These are phyloP conservation scores for Camelus dromedarius DNA, from an alignment of 2,113 vertebrate species.

Conservation along the genomic window DNA sequence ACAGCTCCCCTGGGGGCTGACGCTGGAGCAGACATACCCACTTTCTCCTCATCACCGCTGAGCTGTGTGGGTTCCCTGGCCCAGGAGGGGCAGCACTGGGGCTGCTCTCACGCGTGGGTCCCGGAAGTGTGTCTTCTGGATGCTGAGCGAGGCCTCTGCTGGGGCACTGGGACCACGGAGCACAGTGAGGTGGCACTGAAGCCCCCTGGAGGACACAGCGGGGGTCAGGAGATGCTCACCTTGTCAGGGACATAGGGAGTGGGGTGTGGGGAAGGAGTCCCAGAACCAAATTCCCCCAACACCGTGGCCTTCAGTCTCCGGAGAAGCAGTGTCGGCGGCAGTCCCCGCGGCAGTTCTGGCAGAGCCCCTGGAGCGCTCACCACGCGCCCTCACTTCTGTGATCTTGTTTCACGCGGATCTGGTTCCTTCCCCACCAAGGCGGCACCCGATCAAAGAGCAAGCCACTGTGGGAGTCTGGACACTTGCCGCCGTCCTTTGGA, in stretches of 20 bases:
- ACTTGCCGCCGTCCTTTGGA: background rate
- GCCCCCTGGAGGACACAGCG: background rate
- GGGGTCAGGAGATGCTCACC: background rate
- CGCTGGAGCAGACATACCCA: accelerated
- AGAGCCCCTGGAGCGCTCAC: background rate
- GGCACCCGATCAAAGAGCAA: background rate
- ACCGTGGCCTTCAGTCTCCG: background rate
- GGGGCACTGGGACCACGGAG: accelerated
- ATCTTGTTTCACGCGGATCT: background rate
- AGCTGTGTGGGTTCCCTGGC: background rate
- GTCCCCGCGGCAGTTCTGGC: background rate
- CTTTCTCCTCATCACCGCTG: too few relatives aligned
- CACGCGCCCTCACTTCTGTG: background rate
- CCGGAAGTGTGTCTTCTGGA: background rate
- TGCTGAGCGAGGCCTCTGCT: background rate
- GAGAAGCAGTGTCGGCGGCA: background rate
- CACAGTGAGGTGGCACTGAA: background rate
- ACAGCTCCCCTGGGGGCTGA: background rate
- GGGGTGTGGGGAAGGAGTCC: background rate
- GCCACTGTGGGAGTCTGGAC: slow-evolving; percentile 22
- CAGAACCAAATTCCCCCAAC: background rate
- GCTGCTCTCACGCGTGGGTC: accelerated
- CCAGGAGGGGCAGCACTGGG: accelerated
- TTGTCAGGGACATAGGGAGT: accelerated
- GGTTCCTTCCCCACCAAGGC: background rate